phyloP scores from a whole-genome alignment of 2,888 invertebrate species.

The Cephus pygmeus region DNA sequence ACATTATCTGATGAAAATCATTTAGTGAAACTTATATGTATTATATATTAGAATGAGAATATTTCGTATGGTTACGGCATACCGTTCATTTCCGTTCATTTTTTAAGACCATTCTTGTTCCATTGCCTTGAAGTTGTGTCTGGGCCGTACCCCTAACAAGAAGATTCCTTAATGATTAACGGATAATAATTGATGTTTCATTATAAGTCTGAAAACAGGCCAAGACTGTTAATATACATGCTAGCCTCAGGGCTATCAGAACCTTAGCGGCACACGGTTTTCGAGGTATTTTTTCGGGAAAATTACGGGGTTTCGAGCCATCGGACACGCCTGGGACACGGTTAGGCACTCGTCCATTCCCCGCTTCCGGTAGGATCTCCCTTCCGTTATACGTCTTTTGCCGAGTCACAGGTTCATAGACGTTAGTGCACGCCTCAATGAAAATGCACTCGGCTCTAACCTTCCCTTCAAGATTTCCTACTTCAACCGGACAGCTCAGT shows the following conservation, averaged over 20 bases:
- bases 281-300: neutral
- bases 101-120: constrained; percentile 4
- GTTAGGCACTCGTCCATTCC: neutral
- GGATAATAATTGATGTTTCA: constrained; percentile 23
- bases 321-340: neutral
- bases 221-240: constrained; percentile 14
- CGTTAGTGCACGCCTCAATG: neutral
- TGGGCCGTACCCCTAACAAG: constrained; percentile 11
- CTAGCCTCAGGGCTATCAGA: neutral
- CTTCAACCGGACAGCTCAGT: neutral
- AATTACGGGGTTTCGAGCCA: neutral
- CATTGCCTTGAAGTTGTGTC: constrained; percentile 17
- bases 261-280: neutral
- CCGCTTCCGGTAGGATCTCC: constrained; percentile 4
- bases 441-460: neutral
- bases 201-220: constrained; percentile 19
- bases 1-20: neutral
- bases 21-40: neutral
- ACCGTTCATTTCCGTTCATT: neutral
- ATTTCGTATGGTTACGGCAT: constrained; percentile 1
- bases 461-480: neutral
- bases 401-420: neutral
- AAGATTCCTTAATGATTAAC: constrained; percentile 15
- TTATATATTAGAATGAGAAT: neutral
- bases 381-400: neutral